Base-by-base conservation (phyloP, 2,797 vertebrate genomes). In the Neomorphus geoffroyi region DNA sequence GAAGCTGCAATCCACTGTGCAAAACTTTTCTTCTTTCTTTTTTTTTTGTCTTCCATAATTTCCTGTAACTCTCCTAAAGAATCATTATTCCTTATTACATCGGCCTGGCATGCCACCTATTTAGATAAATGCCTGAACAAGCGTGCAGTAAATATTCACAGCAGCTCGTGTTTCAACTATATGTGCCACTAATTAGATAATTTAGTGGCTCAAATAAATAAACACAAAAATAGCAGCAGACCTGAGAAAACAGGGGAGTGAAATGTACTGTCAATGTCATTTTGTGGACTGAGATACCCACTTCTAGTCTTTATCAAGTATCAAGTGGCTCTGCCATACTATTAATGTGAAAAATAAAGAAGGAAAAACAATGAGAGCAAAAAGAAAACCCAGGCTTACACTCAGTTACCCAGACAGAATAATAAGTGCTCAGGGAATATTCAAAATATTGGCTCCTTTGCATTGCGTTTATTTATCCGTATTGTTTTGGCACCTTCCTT, bases 131-230 rank as follows among this genome's bases (percentile, higher is more conserved):
- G 98, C 86, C 73, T 92, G 97, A 97, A 98, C 96, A 97, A 98
- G 98, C 97, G 95, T 94, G 97, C 96, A 97, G 98, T 98, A 98
- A 98, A 98, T 98, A 98, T 98, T 98, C 97, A 96, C 97, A 98
- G 97, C 98, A 97, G 98, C 97, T 97, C 96, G 97, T 98, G 97
- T 97, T 97, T 98, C 98, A 98, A 95, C 97, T 87, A 96, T 98
- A 97, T 98, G 96, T 97, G 97, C 97, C 96, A 97, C 98, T 98
- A 98, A 98, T 98, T 98, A 98, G 98, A 98, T 98, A 98, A 98
- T 98, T 98, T 98, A 98, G 97, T 98, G 96, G 96, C 93, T 96
- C 96, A 96, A 96, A 98, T 98, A 98, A 98, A 98, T 98, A 98
- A 98, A 97, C 97, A 97, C 97, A 88, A 93, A 97, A 97, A 97